Base-by-base conservation (phyloP, 2,113 vertebrate species). In the Corythaeola cristata region DNA sequence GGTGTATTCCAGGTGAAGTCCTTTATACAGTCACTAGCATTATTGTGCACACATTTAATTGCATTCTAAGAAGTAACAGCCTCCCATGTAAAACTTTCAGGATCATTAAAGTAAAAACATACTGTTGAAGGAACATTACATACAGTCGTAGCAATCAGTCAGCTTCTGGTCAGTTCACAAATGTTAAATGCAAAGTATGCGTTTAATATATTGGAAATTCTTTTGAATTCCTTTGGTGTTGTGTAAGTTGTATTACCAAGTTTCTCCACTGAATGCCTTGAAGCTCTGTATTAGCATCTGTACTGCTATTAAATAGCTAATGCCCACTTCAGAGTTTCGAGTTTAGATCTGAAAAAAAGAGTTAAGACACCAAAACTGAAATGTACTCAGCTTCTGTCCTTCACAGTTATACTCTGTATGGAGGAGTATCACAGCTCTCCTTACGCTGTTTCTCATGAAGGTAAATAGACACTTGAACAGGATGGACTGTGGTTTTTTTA, bases 111-210 rank as follows among this genome's bases (percentile, higher is more conserved):
- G 22, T 66, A 27, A 85, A 77, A 92, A 41, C 41, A 23, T 27
- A n/a, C 33, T 69, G 15, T 41, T 72, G 58, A 81, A 85, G 45
- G 52, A 88, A 76, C 12, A 13, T 72, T 44, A 16, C 44, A 21
- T 62, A 18, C 15, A 49, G 32, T 52, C 3, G 0, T 60, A 94
- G 73, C 58, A 59, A 44, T 56, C 0, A 0, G 16, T 87, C 39
- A 74, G 2, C n/a, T 77, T 80, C 63, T 88, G 80, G 12, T 85
- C 82, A 60, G 72, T 69, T 93, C 67, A 73, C 35, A 79, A 81
- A 76, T 55, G 32, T 80, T 85, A 76, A 79, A 85, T 66, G 50
- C 50, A 59, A 79, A 76, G 17, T 66, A 85, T 49, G 17, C 23
- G 21, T 76, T 85, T 88, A 66, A 58, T 67, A 33, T 44, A 39